A percentile compares a stretch with the other conserved stretches of the same genome.
Conservation (phyloP, 2,888 invertebrate species). For the Auanema sp. region DNA sequence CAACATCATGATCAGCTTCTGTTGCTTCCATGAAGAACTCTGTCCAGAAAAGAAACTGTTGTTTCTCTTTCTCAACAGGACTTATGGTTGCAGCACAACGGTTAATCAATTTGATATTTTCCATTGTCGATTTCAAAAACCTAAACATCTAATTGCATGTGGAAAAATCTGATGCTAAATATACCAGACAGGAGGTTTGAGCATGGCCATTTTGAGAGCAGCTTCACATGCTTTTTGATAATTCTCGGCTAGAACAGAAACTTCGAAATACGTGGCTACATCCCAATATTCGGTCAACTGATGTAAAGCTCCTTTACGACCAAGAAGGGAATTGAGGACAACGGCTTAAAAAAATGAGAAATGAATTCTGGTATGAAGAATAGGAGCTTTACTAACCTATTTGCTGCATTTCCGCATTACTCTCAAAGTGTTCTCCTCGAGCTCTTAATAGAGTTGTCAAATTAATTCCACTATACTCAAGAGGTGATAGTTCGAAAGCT, state of each 20-base stretch:
- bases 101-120: constrained; percentile 88
- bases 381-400: constrained; percentile 69
- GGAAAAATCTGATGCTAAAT: not conserved
- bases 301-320: constrained; percentile 90
- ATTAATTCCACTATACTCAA: constrained; percentile 98
- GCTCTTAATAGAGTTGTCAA: constrained; percentile 93
- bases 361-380: not conserved
- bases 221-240: constrained; percentile 95
- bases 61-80: constrained; percentile 48
- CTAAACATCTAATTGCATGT: constrained; percentile 62
- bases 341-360: constrained; percentile 71
- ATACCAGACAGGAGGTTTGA: constrained; percentile 64
- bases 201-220: constrained; percentile 73
- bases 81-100: constrained; percentile 71
- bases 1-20: constrained; percentile 74
- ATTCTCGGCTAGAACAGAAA: constrained; percentile 90
- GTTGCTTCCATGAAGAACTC: constrained; percentile 96
- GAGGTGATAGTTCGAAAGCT: constrained; percentile 92
- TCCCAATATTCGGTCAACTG: constrained; percentile 97
- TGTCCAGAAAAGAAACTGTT: constrained; percentile 67
- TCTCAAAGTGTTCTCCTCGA: constrained; percentile 88
- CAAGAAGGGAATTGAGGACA: constrained; percentile 93
- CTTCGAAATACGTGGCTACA: constrained; percentile 76
- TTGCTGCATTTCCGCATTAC: constrained; percentile 66
- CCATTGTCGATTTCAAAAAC: constrained; percentile 94